Evolutionary conservation across 2,888 invertebrate genomes (phyloP).

Genomic region (Taenaris catops): DNA sequence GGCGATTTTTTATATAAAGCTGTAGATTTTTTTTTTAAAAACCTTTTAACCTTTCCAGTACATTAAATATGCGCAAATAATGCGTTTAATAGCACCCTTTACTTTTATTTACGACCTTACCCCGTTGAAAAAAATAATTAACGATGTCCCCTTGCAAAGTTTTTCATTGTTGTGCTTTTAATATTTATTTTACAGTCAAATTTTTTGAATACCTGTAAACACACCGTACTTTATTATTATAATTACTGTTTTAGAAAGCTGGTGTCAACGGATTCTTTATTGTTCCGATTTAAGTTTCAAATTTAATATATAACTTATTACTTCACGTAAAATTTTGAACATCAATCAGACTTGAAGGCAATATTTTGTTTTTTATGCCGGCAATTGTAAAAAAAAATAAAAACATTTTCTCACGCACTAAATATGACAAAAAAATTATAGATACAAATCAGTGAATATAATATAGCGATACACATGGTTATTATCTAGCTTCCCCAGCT

Average conservation of each 20-base stretch:
- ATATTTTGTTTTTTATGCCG: too few relatives aligned
- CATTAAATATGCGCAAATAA: conserved; percentile 76
- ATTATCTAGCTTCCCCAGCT: too few relatives aligned
- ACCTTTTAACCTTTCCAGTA: conserved; percentile 72
- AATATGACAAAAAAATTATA: too few relatives aligned
- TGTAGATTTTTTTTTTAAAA: conserved; percentile 62
- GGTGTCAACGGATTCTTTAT: too few relatives aligned
- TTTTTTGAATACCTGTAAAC: conserved; percentile 23
- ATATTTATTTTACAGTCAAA: conserved; percentile 39
- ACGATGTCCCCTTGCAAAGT: conserved; percentile 55
- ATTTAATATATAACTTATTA: too few relatives aligned
- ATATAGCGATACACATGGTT: too few relatives aligned
- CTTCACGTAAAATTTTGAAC: too few relatives aligned
- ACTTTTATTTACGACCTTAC: conserved; percentile 68
- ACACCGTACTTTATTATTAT: conserved; percentile 15
- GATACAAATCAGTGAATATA: too few relatives aligned
- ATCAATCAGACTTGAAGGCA: too few relatives aligned
- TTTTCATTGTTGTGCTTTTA: conserved; percentile 57
- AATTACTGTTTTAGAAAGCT: conserved; percentile 17
- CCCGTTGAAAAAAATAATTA: conserved; percentile 67
- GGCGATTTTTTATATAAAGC: conserved; percentile 60
- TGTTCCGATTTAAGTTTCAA: too few relatives aligned
- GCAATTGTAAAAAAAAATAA: too few relatives aligned
- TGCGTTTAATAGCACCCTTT: conserved; percentile 78
- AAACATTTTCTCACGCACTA: too few relatives aligned